These are phyloP conservation scores for Helicolenus hilgendorfi DNA, from an alignment of 2,797 vertebrate genomes.

Conservation along the genomic window DNA sequence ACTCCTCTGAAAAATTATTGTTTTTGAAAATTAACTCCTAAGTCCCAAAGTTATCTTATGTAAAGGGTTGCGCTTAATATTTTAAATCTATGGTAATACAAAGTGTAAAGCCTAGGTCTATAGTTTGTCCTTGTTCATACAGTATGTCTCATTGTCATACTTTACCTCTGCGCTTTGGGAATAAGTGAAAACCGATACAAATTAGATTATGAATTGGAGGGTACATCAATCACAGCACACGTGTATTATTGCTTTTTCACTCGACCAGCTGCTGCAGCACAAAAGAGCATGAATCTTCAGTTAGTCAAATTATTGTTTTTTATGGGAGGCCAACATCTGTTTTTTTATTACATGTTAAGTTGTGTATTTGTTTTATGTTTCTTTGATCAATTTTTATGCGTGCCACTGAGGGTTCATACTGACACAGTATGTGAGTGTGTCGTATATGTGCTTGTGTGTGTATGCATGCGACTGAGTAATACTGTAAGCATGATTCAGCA, in stretches of 20 bases:
- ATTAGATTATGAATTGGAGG: constrained; percentile 88
- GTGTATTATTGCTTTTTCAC: constrained; percentile 82
- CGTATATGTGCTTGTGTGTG: neutral
- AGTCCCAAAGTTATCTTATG: neutral
- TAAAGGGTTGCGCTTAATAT: constrained; percentile 34
- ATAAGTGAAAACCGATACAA: constrained; percentile 74
- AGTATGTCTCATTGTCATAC: neutral
- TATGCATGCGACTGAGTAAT: neutral
- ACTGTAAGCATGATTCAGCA: constrained; percentile 41
- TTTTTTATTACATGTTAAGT: constrained; percentile 9
- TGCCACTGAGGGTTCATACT: neutral
- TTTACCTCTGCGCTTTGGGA: constrained; percentile 52
- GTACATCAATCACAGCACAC: constrained; percentile 87
- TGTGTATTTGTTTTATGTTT: constrained; percentile 22
- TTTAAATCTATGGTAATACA: constrained; percentile 61
- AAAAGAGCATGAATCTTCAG: constrained; percentile 64
- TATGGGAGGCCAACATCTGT: neutral
- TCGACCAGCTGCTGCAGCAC: constrained; percentile 49
- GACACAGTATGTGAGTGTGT: neutral
- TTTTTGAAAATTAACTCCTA: constrained; percentile 40
- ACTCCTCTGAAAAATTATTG: neutral
- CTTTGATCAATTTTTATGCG: neutral
- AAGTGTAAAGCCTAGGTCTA: constrained; percentile 1
- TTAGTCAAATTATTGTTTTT: constrained; percentile 40
- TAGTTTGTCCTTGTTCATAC: constrained; percentile 24